Percentiles rank a stretch among this genome's conserved stretches.
Conservation (phyloP, 2,113 vertebrate species). For the Cryptotis parvus region DNA sequence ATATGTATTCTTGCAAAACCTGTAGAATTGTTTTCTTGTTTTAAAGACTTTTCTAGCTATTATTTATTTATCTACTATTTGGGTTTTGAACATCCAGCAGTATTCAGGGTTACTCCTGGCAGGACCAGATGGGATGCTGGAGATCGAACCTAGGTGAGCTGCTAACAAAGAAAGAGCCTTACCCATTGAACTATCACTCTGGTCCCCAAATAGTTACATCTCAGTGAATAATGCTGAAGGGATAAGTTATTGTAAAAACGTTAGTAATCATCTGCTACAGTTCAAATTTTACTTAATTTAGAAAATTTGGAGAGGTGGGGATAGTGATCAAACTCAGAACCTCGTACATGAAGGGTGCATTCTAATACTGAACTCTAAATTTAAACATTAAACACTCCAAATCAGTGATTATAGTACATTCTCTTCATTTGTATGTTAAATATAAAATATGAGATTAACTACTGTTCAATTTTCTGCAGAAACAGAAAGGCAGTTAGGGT, state of each 20-base stretch:
- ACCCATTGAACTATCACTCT: too few species aligned
- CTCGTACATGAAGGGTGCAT: not conserved
- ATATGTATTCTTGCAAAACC: conserved; percentile 1
- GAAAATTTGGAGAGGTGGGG: too few species aligned
- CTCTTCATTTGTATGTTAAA: conserved; percentile 30
- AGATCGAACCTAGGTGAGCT: too few species aligned
- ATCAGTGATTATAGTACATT: conserved; percentile 20
- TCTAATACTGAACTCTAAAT: not conserved
- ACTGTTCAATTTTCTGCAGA: not conserved
- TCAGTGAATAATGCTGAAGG: conserved; percentile 16
- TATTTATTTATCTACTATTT: too few species aligned
- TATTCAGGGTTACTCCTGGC: too few species aligned
- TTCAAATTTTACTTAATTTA: conserved; percentile 15
- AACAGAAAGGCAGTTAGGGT: conserved; percentile 38
- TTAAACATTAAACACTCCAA: conserved; percentile 34
- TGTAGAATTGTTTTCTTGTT: not conserved
- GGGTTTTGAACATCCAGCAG: too few species aligned
- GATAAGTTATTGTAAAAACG: not conserved
- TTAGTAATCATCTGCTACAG: not conserved
- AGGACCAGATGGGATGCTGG: too few species aligned
- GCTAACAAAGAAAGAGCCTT: too few species aligned
- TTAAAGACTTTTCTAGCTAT: not conserved
- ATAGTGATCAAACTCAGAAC: too few species aligned
- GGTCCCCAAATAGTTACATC: too few species aligned
- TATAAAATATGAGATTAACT: conserved; percentile 37